A percentile compares a stretch with the other conserved stretches of the same genome.
These are phyloP conservation scores for Entomobrya multifasciata DNA, from an alignment of 2,888 invertebrate genomes.

Conservation along the genomic window DNA sequence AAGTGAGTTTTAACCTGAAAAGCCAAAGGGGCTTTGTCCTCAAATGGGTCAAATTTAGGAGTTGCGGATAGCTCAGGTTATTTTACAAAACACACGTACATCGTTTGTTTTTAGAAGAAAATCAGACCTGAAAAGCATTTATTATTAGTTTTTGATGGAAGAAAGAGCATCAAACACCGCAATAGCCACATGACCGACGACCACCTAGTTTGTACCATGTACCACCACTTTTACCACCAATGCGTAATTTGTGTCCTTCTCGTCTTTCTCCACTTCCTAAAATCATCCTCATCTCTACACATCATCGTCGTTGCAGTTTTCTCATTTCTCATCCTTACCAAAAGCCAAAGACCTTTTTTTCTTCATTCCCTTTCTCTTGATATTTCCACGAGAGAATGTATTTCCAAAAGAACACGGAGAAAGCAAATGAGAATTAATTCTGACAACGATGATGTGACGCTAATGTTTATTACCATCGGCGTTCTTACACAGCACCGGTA, in stretches of 20 bases:
- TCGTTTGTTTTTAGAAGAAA: neutral
- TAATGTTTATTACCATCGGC: conserved; percentile 45
- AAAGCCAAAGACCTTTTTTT: conserved; percentile 30
- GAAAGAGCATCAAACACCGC: conserved; percentile 27
- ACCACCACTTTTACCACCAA: conserved; percentile 32
- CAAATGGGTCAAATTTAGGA: conserved; percentile 13
- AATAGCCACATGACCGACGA: conserved; percentile 30
- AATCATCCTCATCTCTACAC: conserved; percentile 11
- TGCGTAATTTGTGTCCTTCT: conserved; percentile 48
- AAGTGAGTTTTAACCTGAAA: neutral
- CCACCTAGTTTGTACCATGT: conserved; percentile 4
- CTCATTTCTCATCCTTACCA: neutral
- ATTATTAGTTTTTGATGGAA: conserved; percentile 6
- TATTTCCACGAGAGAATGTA: no score
- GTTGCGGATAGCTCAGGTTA: conserved; percentile 5
- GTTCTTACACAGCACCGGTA: neutral
- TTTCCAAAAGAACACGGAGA: neutral
- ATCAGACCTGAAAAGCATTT: conserved; percentile 8
- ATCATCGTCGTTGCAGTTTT: neutral
- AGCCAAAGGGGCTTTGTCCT: conserved; percentile 22
- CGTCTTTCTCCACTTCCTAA: conserved; percentile 14
- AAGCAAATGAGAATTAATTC: conserved; percentile 49
- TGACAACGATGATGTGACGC: conserved; percentile 38
- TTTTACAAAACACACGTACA: neutral
- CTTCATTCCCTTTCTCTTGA: neutral